These are phyloP conservation scores for Pithecia hirsuta DNA, from an alignment of 2,797 vertebrate genomes.

Conservation along the genomic window DNA sequence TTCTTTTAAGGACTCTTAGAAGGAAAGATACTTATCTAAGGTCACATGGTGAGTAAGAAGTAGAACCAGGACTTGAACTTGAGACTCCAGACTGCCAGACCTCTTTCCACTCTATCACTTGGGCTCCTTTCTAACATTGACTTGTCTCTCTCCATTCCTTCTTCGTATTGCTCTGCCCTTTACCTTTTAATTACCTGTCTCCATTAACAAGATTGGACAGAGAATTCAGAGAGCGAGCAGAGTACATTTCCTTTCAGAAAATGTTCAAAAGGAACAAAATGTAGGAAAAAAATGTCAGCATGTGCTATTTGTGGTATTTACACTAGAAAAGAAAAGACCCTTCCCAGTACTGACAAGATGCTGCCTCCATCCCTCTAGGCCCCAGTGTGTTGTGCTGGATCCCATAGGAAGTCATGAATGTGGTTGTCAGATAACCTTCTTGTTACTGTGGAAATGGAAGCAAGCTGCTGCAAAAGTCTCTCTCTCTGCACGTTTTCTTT, in stretches of 20 bases:
- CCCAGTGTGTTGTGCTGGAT: background rate
- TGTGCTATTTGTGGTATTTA: background rate
- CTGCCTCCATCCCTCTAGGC: background rate
- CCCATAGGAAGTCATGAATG: background rate
- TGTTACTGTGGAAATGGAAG: conserved; percentile 25
- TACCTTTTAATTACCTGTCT: background rate
- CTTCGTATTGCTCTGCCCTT: background rate
- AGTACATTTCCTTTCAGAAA: background rate
- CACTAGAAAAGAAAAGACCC: background rate
- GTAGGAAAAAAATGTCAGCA: background rate
- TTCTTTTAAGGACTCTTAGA: conserved; percentile 4
- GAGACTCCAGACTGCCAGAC: background rate
- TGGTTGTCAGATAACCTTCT: background rate
- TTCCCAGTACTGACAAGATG: background rate
- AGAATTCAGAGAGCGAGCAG: background rate
- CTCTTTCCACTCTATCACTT: background rate
- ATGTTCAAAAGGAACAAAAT: conserved; percentile 29
- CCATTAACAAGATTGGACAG: background rate
- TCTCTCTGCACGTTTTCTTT: background rate
- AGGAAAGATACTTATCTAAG: background rate
- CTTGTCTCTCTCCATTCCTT: background rate
- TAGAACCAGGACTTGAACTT: conserved; percentile 6
- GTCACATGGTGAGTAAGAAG: background rate
- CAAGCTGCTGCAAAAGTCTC: background rate
- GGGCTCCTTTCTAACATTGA: background rate